A percentile compares a stretch with the other conserved stretches of the same genome.
Conservation (phyloP, 23 tunicate species). For the Styela plicata region DNA sequence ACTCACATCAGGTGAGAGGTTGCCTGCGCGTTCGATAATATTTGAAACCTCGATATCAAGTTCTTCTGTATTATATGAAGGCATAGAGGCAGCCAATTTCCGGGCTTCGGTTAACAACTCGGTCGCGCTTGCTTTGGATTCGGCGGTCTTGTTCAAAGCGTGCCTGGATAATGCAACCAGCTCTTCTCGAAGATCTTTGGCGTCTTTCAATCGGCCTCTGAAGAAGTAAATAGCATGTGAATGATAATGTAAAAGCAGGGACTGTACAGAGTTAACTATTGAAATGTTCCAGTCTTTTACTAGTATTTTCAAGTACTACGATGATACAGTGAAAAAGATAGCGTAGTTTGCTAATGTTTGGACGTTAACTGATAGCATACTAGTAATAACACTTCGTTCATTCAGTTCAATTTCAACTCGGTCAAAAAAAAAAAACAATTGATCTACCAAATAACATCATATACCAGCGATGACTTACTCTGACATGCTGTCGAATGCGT, state of each 20-base stretch:
- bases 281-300: too few relatives aligned
- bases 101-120: constrained; percentile 68
- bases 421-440: too few relatives aligned
- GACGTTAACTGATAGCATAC: too few relatives aligned
- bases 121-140: constrained; percentile 73
- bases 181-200: constrained; percentile 49
- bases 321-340: too few relatives aligned
- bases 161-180: constrained; percentile 36
- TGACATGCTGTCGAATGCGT: constrained; percentile 43
- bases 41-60: constrained; percentile 38
- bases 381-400: too few relatives aligned
- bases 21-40: constrained; percentile 38
- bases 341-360: too few relatives aligned
- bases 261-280: background rate
- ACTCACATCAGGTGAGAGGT: constrained; percentile 55
- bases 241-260: background rate
- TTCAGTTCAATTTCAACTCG: too few relatives aligned
- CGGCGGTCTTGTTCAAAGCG: constrained; percentile 50
- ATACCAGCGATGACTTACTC: constrained; percentile 26
- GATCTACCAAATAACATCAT: too few relatives aligned
- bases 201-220: constrained; percentile 68
- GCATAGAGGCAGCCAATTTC: constrained; percentile 44
- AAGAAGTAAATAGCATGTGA: background rate
- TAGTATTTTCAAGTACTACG: too few relatives aligned
- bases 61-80: constrained; percentile 55